Percentiles rank a stretch among this genome's conserved stretches.
Evolutionary conservation across 1,140 invertebrate genomes (phyloP).

Genomic region (Sesamia nonagrioides): DNA sequence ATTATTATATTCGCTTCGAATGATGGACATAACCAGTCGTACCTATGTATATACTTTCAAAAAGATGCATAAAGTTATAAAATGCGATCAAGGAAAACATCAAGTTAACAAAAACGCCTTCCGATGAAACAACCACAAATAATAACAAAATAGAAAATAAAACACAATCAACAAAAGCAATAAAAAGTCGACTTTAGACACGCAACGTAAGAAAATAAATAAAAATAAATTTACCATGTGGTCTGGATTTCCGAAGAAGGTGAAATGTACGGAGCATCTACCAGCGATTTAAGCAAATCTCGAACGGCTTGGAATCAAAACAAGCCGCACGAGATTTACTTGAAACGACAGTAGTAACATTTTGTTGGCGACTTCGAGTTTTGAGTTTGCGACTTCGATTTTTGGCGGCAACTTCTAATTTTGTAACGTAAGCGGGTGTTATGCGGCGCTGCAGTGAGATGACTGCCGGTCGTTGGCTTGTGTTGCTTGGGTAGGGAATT

Average conservation of each 20-base stretch:
- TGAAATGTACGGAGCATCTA: neutral
- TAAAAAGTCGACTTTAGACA: neutral
- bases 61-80: too few relatives aligned
- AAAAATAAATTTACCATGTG: slow-evolving; percentile 38
- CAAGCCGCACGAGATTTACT: slow-evolving; percentile 54
- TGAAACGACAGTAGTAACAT: slow-evolving; percentile 19
- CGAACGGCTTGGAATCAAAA: slow-evolving; percentile 24
- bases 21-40: too few relatives aligned
- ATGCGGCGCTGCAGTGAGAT: slow-evolving; percentile 40
- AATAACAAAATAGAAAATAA: neutral
- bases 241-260: neutral
- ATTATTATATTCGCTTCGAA: too few relatives aligned
- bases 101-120: too few relatives aligned
- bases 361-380: neutral
- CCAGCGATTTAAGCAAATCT: slow-evolving; percentile 45
- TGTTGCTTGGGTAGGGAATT: slow-evolving; percentile 32
- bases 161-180: neutral
- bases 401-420: slow-evolving; percentile 9
- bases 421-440: slow-evolving; percentile 12
- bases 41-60: too few relatives aligned
- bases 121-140: too few relatives aligned
- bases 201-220: neutral
- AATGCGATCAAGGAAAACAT: too few relatives aligned
- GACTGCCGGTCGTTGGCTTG: neutral
- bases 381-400: slow-evolving; percentile 17